phyloP scores from a whole-genome alignment of 2,888 invertebrate genomes.

The Eupeodes luniger region DNA sequence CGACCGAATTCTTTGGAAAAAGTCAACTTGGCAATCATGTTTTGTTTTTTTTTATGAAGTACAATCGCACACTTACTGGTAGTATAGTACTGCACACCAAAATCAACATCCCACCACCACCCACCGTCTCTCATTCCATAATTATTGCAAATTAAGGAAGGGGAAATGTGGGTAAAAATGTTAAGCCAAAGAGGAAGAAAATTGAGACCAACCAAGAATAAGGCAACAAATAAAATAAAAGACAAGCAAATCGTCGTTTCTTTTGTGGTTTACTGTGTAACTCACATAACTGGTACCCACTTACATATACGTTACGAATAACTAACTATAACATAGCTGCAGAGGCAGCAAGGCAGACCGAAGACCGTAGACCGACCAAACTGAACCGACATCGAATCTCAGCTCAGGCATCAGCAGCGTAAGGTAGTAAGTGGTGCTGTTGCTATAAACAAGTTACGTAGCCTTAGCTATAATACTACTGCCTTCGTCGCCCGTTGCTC shows the following conservation, averaged over 20 bases:
- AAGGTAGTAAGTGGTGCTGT: constrained; percentile 66
- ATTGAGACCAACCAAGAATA: constrained; percentile 72
- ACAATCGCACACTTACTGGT: neutral
- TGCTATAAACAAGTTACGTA: constrained; percentile 75
- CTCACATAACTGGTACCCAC: constrained; percentile 67
- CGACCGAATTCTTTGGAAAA: neutral
- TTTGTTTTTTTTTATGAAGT: neutral
- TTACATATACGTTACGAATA: constrained; percentile 23
- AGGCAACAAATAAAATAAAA: constrained; percentile 31
- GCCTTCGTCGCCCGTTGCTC: constrained; percentile 11
- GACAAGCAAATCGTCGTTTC: constrained; percentile 68
- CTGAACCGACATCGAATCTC: constrained; percentile 62
- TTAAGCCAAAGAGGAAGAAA: constrained; percentile 73
- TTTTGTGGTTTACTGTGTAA: constrained; percentile 76
- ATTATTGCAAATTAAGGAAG: constrained; percentile 70
- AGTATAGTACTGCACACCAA: neutral
- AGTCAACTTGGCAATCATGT: constrained; percentile 11
- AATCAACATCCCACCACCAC: constrained; percentile 2
- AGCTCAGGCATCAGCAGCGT: constrained; percentile 40
- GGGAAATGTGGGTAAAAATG: constrained; percentile 75
- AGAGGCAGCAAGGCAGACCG: constrained; percentile 19
- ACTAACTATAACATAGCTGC: constrained; percentile 17
- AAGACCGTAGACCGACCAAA: too few species aligned
- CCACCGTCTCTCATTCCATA: constrained; percentile 23
- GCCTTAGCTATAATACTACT: constrained; percentile 51